These are phyloP conservation scores for Aleiodes alternator DNA, from an alignment of 2,888 invertebrate genomes.

Conservation along the genomic window DNA sequence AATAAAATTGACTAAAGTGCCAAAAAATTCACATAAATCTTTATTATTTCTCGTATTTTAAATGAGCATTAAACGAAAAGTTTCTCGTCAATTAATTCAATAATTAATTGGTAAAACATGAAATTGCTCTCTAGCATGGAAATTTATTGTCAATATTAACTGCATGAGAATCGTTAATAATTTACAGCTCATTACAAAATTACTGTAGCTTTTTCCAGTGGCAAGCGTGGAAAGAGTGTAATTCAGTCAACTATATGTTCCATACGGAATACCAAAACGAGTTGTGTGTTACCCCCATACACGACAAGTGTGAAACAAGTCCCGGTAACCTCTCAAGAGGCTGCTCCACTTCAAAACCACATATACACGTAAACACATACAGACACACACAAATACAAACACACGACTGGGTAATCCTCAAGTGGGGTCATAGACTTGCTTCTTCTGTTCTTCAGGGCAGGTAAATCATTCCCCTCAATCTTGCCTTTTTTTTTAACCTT, in stretches of 20 bases:
- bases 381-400: background rate
- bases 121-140: too few species aligned
- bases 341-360: slow-evolving; percentile 22
- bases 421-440: slow-evolving; percentile 5
- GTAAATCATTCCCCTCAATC: background rate
- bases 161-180: too few species aligned
- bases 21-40: too few species aligned
- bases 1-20: too few species aligned
- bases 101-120: too few species aligned
- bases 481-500: background rate
- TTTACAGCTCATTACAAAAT: too few species aligned
- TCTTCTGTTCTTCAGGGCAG: slow-evolving; percentile 5
- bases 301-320: slow-evolving; percentile 14
- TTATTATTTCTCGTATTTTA: too few species aligned
- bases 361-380: background rate
- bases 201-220: too few species aligned
- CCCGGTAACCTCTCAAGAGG: slow-evolving; percentile 4
- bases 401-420: slow-evolving; percentile 1
- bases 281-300: background rate
- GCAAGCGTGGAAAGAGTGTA: background rate
- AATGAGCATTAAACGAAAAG: too few species aligned
- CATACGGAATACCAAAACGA: background rate
- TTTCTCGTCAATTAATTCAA: too few species aligned
- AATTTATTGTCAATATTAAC: too few species aligned
- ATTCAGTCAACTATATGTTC: background rate